These are phyloP conservation scores for Chymomyza procnemis DNA, from an alignment of 2,888 invertebrate genomes.

Conservation along the genomic window DNA sequence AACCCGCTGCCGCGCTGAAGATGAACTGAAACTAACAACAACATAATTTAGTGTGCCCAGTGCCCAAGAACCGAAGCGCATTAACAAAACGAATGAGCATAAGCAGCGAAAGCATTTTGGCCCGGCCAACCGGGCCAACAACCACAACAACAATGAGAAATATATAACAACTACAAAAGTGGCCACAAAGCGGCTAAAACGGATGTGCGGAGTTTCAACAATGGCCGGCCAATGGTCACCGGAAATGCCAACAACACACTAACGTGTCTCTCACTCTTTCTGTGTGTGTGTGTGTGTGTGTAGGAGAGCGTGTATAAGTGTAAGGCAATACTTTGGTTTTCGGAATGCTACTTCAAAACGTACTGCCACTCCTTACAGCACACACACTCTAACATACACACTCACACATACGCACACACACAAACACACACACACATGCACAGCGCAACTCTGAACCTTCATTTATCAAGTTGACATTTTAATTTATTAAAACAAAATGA, in stretches of 20 bases:
- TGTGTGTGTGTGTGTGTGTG: slow-evolving; percentile 1
- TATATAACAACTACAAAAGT: slow-evolving; percentile 1
- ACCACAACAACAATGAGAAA: not conserved
- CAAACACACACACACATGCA: not conserved
- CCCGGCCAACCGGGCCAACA: not conserved
- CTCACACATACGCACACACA: not conserved
- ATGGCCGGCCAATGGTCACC: slow-evolving; percentile 25
- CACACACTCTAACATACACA: not conserved
- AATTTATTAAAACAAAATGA: slow-evolving; percentile 77
- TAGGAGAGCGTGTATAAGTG: not conserved
- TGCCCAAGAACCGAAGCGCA: not conserved
- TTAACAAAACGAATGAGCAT: slow-evolving; percentile 45
- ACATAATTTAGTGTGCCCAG: slow-evolving; percentile 63
- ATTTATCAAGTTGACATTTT: slow-evolving; percentile 78
- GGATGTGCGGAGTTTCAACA: slow-evolving; percentile 38
- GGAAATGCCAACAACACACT: slow-evolving; percentile 20
- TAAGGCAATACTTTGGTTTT: slow-evolving; percentile 34
- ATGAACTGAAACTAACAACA: slow-evolving; percentile 64
- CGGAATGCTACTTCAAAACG: slow-evolving; percentile 54
- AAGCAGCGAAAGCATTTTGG: not conserved
- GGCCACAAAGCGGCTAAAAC: slow-evolving; percentile 13
- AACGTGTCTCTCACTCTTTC: slow-evolving; percentile 31
- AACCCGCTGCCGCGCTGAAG: slow-evolving; percentile 9
- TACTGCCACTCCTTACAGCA: slow-evolving; percentile 41
- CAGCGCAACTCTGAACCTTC: slow-evolving; percentile 59